Base-by-base conservation (phyloP, 2,888 invertebrate species). In the Phorcus lineatus region DNA sequence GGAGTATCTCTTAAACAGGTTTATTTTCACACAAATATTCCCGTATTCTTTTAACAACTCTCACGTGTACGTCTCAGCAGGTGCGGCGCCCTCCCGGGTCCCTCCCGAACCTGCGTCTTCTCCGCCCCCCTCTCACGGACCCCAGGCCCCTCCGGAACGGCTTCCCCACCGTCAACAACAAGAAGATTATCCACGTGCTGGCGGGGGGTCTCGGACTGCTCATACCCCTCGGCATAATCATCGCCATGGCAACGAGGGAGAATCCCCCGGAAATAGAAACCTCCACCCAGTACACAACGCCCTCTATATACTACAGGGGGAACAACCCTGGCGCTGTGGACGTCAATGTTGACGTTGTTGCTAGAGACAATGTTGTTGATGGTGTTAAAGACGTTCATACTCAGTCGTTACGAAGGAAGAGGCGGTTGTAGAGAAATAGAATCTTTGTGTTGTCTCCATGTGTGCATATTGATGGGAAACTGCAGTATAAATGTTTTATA, bases 231-330 rank as follows among this genome's bases (percentile, higher is more conserved):
- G 70, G 70, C 2, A 36, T 70, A 16, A 70, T 70, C 70, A 70
- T 70, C 36, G 70, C 70, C 40, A 70, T 70, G 70, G 70, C 70
- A 36, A 70, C 70, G n/a, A 70, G 36, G 36, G 70, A 70, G 36
- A 40, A 31, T 31, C 70, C 70, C 40, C 70, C 70, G 31, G 70
- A 70, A 36, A n/a, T 70, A 16, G 70, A 70, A 36, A 70, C 36
- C 28, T 70, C 70, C 11, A 70, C 70, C n/a, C 62, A 62, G 62
- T 19, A n/a, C 19, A 19, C 70, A 19, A 70, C 70, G 70, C 70
- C 70, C 31, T 70, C 70, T 28, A 40, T 70, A 11, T 70, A 31
- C 70, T 70, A 70, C 70, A 70, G 16, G 70, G 36, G 24, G 36
- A 36, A 28, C 28, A 24, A 24, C 24, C 28, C 28, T 22, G 62